Evolutionary conservation across 1,140 invertebrate genomes (phyloP), one percentile per base, ranked within the genome.

Genomic region (Scylla paramamosain): DNA sequence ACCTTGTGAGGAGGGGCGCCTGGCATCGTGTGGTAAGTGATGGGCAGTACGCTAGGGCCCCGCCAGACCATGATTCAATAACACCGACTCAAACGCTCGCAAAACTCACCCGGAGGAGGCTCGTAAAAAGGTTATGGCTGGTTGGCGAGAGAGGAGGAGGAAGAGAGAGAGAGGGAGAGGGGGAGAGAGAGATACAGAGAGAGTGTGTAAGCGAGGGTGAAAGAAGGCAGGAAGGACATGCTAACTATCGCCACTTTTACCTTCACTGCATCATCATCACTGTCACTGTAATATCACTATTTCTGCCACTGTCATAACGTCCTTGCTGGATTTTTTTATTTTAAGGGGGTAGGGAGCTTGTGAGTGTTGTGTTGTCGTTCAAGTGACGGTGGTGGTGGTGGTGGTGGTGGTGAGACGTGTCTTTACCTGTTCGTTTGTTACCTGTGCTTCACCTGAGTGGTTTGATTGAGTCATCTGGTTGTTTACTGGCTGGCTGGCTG

Each of bases 91-190:
- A 95, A 92, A 92, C 94, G 94, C 94, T 95, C 94, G 94, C 94
- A 95, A 95, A 95, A 95, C 94, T 91, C 94, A 45, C 90, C 94
- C 90, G 91, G 84, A 95, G 91, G 94, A 95, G 94, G 46, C 90
- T 95, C 94, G 94, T 95, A 95, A 95, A 95, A 95, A 95, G 82
- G 94, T 95, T 95, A 95, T 95, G 91, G 94, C 90, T 86, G 94
- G 59, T 46, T 77, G 52, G 90, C 52, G 90, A 91, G 90, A 77
- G 52, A 32, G 92, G 0, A 8, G 84, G 84, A 28, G 31, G 29
- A 10, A 31, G 84, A 48, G 82, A 28, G 48, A 46, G 59, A n/a
- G 48, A 32, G 48, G 46, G 48, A 39, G 48, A 59, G 59, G 32
- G 91, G 16, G 91, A 82, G 59, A 32, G 0, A 82, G 28, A 82